Base-by-base conservation (phyloP, 1,140 invertebrate species). In the Zaprionus gabonicus region DNA sequence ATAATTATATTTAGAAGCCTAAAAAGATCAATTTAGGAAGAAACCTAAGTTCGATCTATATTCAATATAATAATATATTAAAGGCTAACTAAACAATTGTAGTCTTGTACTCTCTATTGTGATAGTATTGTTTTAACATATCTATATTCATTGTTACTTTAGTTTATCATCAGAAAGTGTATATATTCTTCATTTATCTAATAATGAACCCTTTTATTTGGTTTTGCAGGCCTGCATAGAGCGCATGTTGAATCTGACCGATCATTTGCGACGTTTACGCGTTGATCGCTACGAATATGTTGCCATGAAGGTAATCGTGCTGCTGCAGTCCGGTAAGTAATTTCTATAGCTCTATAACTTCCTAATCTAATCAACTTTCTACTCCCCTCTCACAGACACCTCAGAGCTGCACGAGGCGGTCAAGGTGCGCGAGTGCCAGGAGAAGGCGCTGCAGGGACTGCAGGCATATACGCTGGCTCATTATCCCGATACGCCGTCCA, bases 281-380 rank as follows among this genome's bases (percentile, higher is more conserved):
- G 96, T 99, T n/a, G 98, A 99, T 93, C 96, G 97, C 86, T 98
- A 98, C 92, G 98, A 99, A 94, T 99, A 99, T 93, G 97, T 99
- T 72, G 98, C 98, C 63, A 96, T 99, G 94, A 99, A 99, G 94
- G 96, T 99, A 63, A 97, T 97, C 82, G 97, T 99, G 44, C 94
- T 99, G 25, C 95, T 99, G 79, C 98, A 98, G 67, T 99, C 98
- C 88, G 97, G 97, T 98, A 93, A 93, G 90, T 73, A 12, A 1
- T 15, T 12, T 13, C 0, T 1, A 1, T 3, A 28, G 28, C 7
- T 38, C 3, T 13, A 4, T 12, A 15, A 9, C 1, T 17, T 3
- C 7, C 41, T 9, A 3, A 46, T 17, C n/a, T 46, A 46, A 49
- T 34, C 12, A 13, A 55, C 15, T 53, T 31, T n/a, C 7, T 17